phyloP scores from a whole-genome alignment of 1,140 invertebrate species.

The Philopotamus ludificatus region DNA sequence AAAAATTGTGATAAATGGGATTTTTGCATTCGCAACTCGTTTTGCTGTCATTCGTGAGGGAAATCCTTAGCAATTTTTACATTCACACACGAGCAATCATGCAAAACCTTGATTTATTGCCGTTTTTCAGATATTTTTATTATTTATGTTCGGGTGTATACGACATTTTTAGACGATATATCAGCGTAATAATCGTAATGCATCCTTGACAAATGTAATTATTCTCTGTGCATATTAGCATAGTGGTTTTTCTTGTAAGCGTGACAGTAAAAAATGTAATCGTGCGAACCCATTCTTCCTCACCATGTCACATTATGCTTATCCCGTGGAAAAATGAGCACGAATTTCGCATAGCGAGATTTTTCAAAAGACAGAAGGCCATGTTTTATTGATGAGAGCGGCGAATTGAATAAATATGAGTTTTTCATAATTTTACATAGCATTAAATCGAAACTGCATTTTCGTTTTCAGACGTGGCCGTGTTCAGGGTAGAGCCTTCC shows the following conservation, averaged over 20 bases:
- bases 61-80: too few relatives aligned
- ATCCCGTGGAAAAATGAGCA: neutral
- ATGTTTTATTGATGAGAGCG: slow-evolving; percentile 25
- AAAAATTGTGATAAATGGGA: too few relatives aligned
- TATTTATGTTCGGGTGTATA: too few relatives aligned
- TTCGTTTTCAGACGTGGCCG: slow-evolving; percentile 55
- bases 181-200: neutral
- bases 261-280: slow-evolving; percentile 3
- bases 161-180: too few relatives aligned
- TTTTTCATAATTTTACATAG: slow-evolving; percentile 13
- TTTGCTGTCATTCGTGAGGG: too few relatives aligned
- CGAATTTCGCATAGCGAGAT: neutral
- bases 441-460: neutral
- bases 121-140: neutral
- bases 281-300: neutral
- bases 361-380: neutral
- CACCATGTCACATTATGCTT: neutral
- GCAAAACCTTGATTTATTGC: too few relatives aligned
- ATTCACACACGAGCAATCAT: too few relatives aligned
- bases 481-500: slow-evolving; percentile 68
- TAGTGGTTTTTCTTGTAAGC: slow-evolving; percentile 8
- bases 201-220: neutral
- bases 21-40: too few relatives aligned
- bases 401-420: slow-evolving; percentile 16
- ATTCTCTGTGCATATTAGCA: slow-evolving; percentile 1